These are phyloP conservation scores for Florisuga fusca DNA, from an alignment of 2,797 vertebrate genomes.

Conservation along the genomic window DNA sequence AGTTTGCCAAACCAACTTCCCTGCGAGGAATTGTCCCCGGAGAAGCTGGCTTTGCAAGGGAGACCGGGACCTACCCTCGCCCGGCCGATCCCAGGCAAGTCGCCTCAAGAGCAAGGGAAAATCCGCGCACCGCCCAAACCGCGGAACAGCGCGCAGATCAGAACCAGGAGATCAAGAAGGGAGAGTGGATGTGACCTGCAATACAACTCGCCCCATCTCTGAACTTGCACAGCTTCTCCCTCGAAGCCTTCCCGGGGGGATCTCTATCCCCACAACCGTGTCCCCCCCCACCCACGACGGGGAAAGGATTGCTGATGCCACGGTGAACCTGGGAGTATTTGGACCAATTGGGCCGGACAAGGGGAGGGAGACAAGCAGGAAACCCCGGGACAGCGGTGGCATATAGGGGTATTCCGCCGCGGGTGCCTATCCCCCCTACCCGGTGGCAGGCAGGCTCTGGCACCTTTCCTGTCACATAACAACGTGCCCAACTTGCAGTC, in stretches of 20 bases:
- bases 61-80: too few relatives aligned
- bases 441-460: neutral
- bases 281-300: too few relatives aligned
- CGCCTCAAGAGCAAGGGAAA: neutral
- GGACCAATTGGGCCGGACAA: neutral
- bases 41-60: neutral
- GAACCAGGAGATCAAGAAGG: neutral
- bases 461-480: neutral
- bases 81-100: neutral
- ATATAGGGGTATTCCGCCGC: accelerated
- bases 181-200: neutral
- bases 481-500: neutral
- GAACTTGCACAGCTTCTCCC: neutral
- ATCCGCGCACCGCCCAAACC: neutral
- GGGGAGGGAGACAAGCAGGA: neutral
- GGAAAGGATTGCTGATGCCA: neutral
- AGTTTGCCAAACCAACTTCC: constrained; percentile 57
- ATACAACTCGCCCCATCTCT: neutral
- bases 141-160: neutral
- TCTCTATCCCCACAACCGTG: neutral
- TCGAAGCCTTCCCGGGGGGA: neutral
- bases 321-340: neutral
- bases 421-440: neutral
- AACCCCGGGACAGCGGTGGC: neutral
- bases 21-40: neutral